Conservation (phyloP, 1,140 invertebrate species). For the Ridgeia piscesae region DNA sequence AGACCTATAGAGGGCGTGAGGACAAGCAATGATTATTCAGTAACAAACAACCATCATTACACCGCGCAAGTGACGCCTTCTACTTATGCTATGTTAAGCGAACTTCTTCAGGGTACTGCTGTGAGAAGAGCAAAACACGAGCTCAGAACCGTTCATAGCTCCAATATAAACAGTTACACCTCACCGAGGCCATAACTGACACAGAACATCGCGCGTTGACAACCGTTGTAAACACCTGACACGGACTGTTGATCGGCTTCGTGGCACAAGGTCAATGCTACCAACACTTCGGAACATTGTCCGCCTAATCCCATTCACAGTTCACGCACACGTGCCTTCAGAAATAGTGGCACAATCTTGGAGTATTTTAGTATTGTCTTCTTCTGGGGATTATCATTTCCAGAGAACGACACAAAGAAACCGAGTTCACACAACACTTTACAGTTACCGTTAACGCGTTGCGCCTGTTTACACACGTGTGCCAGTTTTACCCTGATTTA, state of each 20-base stretch:
- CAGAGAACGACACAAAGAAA: not conserved
- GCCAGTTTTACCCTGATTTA: not conserved
- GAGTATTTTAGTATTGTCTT: not conserved
- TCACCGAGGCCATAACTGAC: not conserved
- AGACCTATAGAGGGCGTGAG: too few species aligned
- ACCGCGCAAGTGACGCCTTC: too few species aligned
- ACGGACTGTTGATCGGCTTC: not conserved
- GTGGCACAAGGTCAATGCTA: not conserved
- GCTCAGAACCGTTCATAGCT: too few species aligned
- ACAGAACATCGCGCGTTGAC: not conserved
- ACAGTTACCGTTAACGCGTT: not conserved
- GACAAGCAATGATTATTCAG: too few species aligned
- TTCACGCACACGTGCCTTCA: not conserved
- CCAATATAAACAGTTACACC: too few species aligned
- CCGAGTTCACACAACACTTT: not conserved
- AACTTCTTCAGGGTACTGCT: too few species aligned
- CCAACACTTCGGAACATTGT: not conserved
- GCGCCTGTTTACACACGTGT: not conserved
- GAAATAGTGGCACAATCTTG: not conserved
- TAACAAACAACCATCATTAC: too few species aligned
- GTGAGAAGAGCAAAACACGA: too few species aligned
- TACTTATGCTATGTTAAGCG: too few species aligned
- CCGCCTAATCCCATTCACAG: not conserved
- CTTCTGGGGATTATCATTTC: not conserved
- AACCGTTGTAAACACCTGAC: not conserved